Evolutionary conservation across 2,888 invertebrate species (phyloP), one percentile per base, ranked within the genome.

Genomic region (Xylota sylvarum): DNA sequence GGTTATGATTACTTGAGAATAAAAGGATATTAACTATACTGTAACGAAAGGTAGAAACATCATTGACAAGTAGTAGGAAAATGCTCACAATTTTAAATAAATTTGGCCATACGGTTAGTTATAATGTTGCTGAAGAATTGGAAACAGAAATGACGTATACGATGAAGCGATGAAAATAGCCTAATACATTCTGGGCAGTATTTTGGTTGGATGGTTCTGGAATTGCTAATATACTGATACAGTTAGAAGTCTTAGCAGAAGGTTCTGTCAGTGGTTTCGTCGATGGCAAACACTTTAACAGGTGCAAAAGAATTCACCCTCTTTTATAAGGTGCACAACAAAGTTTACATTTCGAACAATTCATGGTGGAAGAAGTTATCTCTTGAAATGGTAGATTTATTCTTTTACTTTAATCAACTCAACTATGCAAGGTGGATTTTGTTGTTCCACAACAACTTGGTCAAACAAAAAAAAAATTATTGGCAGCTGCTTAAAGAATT

Each of bases 101-200:
- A n/a, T n/a, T n/a, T n/a, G n/a, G n/a, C n/a, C n/a, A n/a, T n/a
- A n/a, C n/a, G n/a, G n/a, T n/a, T n/a, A n/a, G n/a, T 64, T 37
- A 37, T 37, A 37, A 37, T 12, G 37, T 37, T 37, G 37, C 37
- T 12, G 37, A 37, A 37, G 37, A 37, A 37, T 37, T 81, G 2
- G 70, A 85, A 76, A 85, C 65, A 10, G 76, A 80, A 69, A 70
- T 80, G 65, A 78, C 55, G 12, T 78, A 37, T 78, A 43, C 77
- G n/a, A 9, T 55, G 50, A 17, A 64, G 19, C 17, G 69, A 85
- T 12, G 40, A 85, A 50, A 81, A 73, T 48, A 64, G 30, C 1
- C 10, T 74, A 1, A 55, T 84, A 56, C 73, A 40, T 14, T 4
- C 37, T 58, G n/a, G 58, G 52, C 17, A 62, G 69, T 17, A 56